Evolutionary conservation across 2,888 invertebrate species (phyloP), one percentile per base, ranked within the genome.

Genomic region (Cheilosia soror): DNA sequence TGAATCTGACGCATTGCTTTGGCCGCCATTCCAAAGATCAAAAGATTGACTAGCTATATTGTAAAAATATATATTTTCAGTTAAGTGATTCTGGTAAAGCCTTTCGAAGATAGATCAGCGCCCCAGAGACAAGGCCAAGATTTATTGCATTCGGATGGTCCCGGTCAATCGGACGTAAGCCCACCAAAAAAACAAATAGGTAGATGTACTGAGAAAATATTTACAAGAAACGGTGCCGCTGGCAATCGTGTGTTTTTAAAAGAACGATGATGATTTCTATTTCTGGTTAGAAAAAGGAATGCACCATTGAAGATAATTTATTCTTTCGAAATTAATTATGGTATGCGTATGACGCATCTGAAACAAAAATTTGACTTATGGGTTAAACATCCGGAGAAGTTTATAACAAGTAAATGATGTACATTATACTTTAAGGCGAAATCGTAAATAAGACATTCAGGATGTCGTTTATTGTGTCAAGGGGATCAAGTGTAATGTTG

Each of bases 11-110:
- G 57, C 55, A 58, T 66, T 75, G 40, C 65, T 49, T 31, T 42
- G 37, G 13, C 47, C 5, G 55, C 25, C 33, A 49, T 75, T 75
- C 65, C 65, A 66, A 47, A 75, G 65, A 75, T 75, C 75, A 75
- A 57, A 65, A 57, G 65, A 47, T 58, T 75, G 37, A 37, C 42
- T n/a, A n/a, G n/a, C n/a, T 37, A 5, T 58, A n/a, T 4, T 47
- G 37, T 37, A 20, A 29, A 40, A 11, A 73, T 49, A 20, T 20
- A 20, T 63, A 62, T 42, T 31, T 7, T 27, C 29, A 15, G 55
- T 33, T 75, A 55, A 65, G 40, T 58, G 65, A 49, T 57, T 57
- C 37, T 55, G 37, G 25, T 7, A 15, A 29, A 60, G 58, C n/a
- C 47, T 47, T 6, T 15, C 25, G n/a, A 20, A 60, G n/a, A 72